These are phyloP conservation scores for Eretmochelys imbricata DNA, from an alignment of 2,113 vertebrate species.

Conservation along the genomic window DNA sequence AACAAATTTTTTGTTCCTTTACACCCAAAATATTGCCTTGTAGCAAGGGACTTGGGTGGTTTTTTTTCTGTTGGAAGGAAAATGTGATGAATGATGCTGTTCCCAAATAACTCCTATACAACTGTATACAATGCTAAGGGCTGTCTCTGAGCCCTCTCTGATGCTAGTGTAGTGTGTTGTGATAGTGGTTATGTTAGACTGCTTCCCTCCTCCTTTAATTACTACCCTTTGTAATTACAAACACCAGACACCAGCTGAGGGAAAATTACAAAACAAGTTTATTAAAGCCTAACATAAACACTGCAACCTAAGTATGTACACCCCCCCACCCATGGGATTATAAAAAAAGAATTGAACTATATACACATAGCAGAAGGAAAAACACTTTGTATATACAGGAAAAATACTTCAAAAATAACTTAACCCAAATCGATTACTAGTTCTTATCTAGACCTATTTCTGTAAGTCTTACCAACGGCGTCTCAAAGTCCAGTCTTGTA, in stretches of 20 bases:
- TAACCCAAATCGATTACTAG: constrained; percentile 37
- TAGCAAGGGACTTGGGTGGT: background rate
- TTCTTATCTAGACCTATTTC: constrained; percentile 46
- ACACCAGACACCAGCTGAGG: constrained; percentile 53
- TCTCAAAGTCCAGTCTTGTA: constrained; percentile 38
- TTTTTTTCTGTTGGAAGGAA: background rate
- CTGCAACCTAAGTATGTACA: constrained; percentile 71
- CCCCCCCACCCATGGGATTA: constrained; percentile 49
- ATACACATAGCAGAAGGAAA: constrained; percentile 55
- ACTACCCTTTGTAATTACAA: background rate
- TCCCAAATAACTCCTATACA: background rate
- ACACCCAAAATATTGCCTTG: background rate
- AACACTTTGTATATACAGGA: constrained; percentile 54
- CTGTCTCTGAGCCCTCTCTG: rapidly evolving
- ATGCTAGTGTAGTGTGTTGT: background rate
- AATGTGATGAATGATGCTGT: background rate
- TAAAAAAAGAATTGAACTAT: constrained; percentile 68
- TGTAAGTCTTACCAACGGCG: constrained; percentile 24
- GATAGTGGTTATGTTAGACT: background rate
- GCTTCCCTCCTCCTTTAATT: background rate
- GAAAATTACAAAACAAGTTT: constrained; percentile 76
- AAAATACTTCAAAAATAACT: constrained; percentile 68
- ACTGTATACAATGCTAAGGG: rapidly evolving
- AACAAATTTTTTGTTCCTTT: background rate
- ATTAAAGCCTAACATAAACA: constrained; percentile 76